Conservation (phyloP, 2,797 vertebrate species). For the Xenentodon cancila region DNA sequence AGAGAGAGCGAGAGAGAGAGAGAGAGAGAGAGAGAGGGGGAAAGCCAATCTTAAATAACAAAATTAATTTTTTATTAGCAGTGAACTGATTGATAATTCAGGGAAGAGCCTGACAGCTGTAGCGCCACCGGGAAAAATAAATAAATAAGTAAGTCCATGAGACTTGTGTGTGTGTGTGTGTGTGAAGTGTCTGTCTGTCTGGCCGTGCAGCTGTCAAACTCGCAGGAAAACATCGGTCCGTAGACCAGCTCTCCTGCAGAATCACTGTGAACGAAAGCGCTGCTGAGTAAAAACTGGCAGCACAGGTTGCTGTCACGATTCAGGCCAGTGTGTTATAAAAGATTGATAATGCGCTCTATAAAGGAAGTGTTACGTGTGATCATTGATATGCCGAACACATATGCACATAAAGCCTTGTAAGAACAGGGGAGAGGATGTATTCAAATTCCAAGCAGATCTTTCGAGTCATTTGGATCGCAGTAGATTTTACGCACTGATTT, state of each 20-base stretch:
- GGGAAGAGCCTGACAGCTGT: conserved; percentile 54
- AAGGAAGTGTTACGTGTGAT: conserved; percentile 13
- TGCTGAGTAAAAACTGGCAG: conserved; percentile 27
- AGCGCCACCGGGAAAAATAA: neutral
- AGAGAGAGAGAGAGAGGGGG: neutral
- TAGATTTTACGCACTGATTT: conserved; percentile 15
- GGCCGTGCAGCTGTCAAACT: conserved; percentile 50
- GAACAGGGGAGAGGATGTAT: conserved; percentile 17
- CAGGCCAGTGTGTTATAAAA: conserved; percentile 12
- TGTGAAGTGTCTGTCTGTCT: conserved; percentile 27
- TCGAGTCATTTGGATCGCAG: conserved; percentile 33
- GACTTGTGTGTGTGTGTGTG: neutral
- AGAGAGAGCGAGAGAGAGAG: too few species aligned
- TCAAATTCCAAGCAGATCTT: conserved; percentile 24
- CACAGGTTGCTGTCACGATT: conserved; percentile 31
- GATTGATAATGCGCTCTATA: neutral
- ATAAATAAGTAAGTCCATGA: conserved; percentile 20
- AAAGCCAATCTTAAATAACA: conserved; percentile 58
- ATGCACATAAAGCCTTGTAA: conserved; percentile 8
- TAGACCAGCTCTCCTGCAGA: conserved; percentile 37
- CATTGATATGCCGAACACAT: conserved; percentile 43
- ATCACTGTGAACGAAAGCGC: conserved; percentile 39
- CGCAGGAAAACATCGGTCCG: conserved; percentile 39
- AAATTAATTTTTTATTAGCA: conserved; percentile 66
- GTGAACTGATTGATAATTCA: conserved; percentile 68